These are phyloP conservation scores for Mugil cephalus DNA, from an alignment of 2,113 vertebrate species.

Conservation along the genomic window DNA sequence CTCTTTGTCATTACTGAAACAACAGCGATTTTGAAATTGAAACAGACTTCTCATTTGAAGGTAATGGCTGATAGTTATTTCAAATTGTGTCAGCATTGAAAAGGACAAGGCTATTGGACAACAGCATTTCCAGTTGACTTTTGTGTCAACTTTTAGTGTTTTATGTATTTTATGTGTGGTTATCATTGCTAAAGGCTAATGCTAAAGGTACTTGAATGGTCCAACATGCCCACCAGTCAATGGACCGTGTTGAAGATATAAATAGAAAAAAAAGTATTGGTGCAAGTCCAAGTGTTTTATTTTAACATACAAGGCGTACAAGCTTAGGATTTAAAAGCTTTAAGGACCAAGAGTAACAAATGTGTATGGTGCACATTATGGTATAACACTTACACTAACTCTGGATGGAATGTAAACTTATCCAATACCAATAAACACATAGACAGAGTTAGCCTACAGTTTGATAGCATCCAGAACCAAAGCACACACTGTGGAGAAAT, in stretches of 20 bases:
- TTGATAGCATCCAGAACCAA: neutral
- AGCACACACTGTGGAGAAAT: too few species aligned
- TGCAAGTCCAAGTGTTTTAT: too few species aligned
- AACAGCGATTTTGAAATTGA: too few species aligned
- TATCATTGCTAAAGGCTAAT: too few species aligned
- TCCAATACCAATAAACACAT: slow-evolving; percentile 1
- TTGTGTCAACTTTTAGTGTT: too few species aligned
- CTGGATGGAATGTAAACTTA: slow-evolving; percentile 1
- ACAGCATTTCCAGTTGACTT: neutral
- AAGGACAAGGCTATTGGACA: neutral
- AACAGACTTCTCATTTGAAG: neutral
- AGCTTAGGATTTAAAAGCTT: neutral
- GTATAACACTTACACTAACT: neutral
- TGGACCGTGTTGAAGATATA: too few species aligned
- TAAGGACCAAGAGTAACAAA: neutral
- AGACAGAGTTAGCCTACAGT: neutral
- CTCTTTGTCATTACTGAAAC: neutral
- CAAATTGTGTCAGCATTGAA: neutral
- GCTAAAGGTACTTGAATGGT: too few species aligned
- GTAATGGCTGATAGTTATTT: neutral
- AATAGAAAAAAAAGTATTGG: too few species aligned
- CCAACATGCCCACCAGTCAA: too few species aligned
- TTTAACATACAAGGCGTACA: too few species aligned
- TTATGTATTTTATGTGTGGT: neutral
- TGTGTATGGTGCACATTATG: neutral